Evolutionary conservation across 2,797 vertebrate species (phyloP).

Genomic region (Poliocrania exsul): DNA sequence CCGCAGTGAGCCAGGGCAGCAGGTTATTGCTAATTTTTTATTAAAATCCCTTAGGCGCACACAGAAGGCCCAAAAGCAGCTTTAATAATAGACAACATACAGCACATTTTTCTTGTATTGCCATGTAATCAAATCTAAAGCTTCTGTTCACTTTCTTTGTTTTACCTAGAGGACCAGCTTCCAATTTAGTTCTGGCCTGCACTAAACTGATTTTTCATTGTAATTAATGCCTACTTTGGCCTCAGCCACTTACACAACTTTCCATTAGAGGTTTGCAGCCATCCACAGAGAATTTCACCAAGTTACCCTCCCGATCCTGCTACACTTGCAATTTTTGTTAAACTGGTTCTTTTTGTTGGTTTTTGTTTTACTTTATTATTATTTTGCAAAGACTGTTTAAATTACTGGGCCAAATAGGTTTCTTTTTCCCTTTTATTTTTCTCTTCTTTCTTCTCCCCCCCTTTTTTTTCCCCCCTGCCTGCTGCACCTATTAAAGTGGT

Average conservation of each 20-base stretch:
- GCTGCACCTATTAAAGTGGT: slow-evolving; percentile 83
- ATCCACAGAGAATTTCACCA: slow-evolving; percentile 75
- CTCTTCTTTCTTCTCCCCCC: neutral
- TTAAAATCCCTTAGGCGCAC: slow-evolving; percentile 82
- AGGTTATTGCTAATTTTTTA: slow-evolving; percentile 84
- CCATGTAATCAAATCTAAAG: slow-evolving; percentile 86
- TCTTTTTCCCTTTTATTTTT: slow-evolving; percentile 22
- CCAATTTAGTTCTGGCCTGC: slow-evolving; percentile 84
- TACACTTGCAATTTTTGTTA: slow-evolving; percentile 73
- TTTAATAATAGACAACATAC: slow-evolving; percentile 86
- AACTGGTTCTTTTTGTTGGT: neutral
- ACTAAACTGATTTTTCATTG: slow-evolving; percentile 88
- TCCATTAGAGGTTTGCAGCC: slow-evolving; percentile 83
- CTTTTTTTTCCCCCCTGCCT: slow-evolving; percentile 8
- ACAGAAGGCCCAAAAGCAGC: slow-evolving; percentile 81
- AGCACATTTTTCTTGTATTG: slow-evolving; percentile 87
- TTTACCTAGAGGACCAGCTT: slow-evolving; percentile 87
- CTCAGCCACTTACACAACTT: slow-evolving; percentile 81
- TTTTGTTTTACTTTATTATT: slow-evolving; percentile 9
- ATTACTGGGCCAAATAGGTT: slow-evolving; percentile 64
- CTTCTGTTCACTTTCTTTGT: slow-evolving; percentile 84
- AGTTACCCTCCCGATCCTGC: slow-evolving; percentile 71
- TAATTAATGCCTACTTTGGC: slow-evolving; percentile 87
- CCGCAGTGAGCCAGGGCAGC: slow-evolving; percentile 70
- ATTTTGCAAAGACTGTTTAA: slow-evolving; percentile 71